These are phyloP conservation scores for Aelia acuminata DNA, from an alignment of 2,888 invertebrate genomes.

Conservation along the genomic window DNA sequence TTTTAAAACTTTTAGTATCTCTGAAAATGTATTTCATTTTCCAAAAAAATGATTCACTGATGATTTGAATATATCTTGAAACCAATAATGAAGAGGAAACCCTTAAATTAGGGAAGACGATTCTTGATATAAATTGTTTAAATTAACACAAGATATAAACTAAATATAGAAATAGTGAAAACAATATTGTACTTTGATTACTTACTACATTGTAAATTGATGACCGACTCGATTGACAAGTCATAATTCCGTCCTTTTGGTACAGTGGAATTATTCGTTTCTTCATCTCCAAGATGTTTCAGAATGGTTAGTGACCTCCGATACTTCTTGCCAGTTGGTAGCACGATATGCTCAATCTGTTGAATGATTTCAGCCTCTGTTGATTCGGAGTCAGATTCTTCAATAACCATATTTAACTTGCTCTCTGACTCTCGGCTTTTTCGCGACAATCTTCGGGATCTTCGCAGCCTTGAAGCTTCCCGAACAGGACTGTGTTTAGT, in stretches of 20 bases:
- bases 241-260: slow-evolving; percentile 50
- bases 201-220: slow-evolving; percentile 55
- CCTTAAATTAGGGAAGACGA: not conserved
- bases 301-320: slow-evolving; percentile 50
- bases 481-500: slow-evolving; percentile 49
- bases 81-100: not conserved
- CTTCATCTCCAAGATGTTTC: slow-evolving; percentile 32
- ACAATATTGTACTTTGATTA: not conserved
- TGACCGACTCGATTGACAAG: slow-evolving; percentile 39
- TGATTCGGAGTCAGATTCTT: slow-evolving; percentile 52
- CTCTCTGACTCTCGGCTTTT: slow-evolving; percentile 42
- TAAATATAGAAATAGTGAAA: not conserved
- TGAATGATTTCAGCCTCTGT: slow-evolving; percentile 25
- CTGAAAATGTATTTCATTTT: too few relatives aligned
- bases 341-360: slow-evolving; percentile 50
- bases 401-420: slow-evolving; percentile 53
- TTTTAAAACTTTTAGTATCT: too few relatives aligned
- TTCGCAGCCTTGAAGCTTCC: slow-evolving; percentile 38
- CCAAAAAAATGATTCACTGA: too few relatives aligned
- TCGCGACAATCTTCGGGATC: slow-evolving; percentile 44
- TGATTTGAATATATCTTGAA: too few relatives aligned
- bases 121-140: not conserved
- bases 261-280: not conserved
- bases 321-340: slow-evolving; percentile 58
- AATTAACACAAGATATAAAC: not conserved